These are phyloP conservation scores for Centruroides sculpturatus DNA, from an alignment of 1,140 invertebrate genomes.

Conservation along the genomic window DNA sequence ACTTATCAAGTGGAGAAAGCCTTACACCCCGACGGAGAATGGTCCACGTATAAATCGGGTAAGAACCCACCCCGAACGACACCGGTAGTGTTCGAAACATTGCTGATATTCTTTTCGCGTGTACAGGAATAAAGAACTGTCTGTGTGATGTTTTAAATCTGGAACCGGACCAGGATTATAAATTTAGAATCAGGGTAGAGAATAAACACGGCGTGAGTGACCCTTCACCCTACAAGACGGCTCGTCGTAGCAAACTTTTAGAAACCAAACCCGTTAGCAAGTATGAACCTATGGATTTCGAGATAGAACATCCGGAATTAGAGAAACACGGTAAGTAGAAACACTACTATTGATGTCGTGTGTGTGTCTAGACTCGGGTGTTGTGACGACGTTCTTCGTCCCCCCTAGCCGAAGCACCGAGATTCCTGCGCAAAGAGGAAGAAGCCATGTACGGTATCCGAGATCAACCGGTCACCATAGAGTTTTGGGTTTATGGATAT, in stretches of 20 bases:
- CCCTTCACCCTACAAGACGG: conserved; percentile 71
- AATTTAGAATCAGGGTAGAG: conserved; percentile 83
- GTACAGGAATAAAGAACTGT: conserved; percentile 53
- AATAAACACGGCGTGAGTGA: conserved; percentile 95
- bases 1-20: conserved; percentile 91
- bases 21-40: conserved; percentile 70
- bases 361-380: background rate
- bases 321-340: conserved; percentile 43
- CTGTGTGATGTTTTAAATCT: conserved; percentile 67
- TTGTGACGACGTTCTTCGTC: background rate
- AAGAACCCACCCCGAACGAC: background rate
- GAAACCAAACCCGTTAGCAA: conserved; percentile 45
- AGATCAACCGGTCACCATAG: conserved; percentile 67
- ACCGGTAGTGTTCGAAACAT: too few species aligned
- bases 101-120: too few species aligned
- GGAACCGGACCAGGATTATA: conserved; percentile 75
- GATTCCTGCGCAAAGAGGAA: conserved; percentile 67
- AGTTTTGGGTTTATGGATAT: conserved; percentile 87
- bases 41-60: conserved; percentile 63
- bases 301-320: conserved; percentile 67
- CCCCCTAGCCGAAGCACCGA: conserved; percentile 23
- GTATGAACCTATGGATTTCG: conserved; percentile 54
- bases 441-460: conserved; percentile 75
- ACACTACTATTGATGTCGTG: too few species aligned
- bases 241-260: conserved; percentile 59